phyloP scores from a whole-genome alignment of 2,113 vertebrate genomes.

The Scomber scombrus region DNA sequence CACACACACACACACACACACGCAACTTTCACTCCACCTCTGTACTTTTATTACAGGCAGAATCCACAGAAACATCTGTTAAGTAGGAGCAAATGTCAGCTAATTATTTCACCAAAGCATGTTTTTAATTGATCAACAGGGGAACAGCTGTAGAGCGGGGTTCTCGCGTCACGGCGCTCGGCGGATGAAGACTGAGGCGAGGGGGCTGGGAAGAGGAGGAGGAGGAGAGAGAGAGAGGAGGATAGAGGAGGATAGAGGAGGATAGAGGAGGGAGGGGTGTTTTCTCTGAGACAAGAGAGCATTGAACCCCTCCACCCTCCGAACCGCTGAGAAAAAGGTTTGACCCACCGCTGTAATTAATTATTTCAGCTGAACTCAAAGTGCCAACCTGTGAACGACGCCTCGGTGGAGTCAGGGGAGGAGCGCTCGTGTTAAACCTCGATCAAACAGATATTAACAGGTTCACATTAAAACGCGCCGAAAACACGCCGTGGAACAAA shows the following conservation, averaged over 20 bases:
- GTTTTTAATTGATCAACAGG: slow-evolving; percentile 87
- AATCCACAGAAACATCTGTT: slow-evolving; percentile 82
- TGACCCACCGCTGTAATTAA: slow-evolving; percentile 68
- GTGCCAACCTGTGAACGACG: slow-evolving; percentile 52
- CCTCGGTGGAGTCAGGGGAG: slow-evolving; percentile 42
- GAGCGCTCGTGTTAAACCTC: slow-evolving; percentile 48
- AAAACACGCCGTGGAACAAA: slow-evolving; percentile 24
- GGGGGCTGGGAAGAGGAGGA: background rate
- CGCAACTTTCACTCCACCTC: slow-evolving; percentile 64
- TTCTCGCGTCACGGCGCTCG: slow-evolving; percentile 64
- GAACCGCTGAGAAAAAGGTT: slow-evolving; percentile 25
- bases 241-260: no score
- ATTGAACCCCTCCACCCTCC: slow-evolving; percentile 28
- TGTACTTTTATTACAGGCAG: slow-evolving; percentile 72
- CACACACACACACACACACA: slow-evolving; percentile 18
- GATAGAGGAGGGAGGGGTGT: background rate
- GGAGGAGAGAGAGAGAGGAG: background rate
- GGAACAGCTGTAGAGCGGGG: slow-evolving; percentile 80
- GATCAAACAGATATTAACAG: slow-evolving; percentile 58
- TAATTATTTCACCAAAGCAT: slow-evolving; percentile 85
- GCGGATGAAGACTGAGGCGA: slow-evolving; percentile 51
- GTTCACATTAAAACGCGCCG: slow-evolving; percentile 38
- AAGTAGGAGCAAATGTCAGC: slow-evolving; percentile 84
- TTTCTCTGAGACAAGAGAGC: slow-evolving; percentile 47
- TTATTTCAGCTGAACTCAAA: slow-evolving; percentile 25